These are phyloP conservation scores for Pseudomyrmex dendroicus DNA, from an alignment of 1,140 invertebrate genomes.

Conservation along the genomic window DNA sequence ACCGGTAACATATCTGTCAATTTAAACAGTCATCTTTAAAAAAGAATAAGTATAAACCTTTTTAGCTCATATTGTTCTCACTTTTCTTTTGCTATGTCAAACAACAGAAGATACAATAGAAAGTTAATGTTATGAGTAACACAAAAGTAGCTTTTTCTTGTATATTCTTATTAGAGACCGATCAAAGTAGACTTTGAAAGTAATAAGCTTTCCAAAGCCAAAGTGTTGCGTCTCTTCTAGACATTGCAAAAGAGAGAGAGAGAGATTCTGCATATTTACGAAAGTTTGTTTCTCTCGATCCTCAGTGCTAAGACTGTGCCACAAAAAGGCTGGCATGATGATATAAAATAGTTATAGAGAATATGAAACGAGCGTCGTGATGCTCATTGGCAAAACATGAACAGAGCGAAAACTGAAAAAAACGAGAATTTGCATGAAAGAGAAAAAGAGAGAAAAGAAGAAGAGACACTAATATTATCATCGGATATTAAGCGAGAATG, in stretches of 20 bases:
- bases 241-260: not conserved
- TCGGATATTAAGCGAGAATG: slow-evolving; percentile 25
- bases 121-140: not conserved
- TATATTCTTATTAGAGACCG: slow-evolving; percentile 29
- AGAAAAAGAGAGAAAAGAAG: not conserved
- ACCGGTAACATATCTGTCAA: too few species aligned
- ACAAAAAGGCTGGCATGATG: not conserved
- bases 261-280: not conserved
- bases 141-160: not conserved
- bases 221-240: slow-evolving; percentile 68
- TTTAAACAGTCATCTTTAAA: not conserved
- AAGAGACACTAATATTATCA: slow-evolving; percentile 45
- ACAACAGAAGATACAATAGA: not conserved
- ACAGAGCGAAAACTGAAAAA: not conserved
- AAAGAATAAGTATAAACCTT: not conserved
- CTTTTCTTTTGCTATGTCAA: not conserved
- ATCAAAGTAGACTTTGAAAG: slow-evolving; percentile 26
- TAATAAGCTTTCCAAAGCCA: slow-evolving; percentile 61
- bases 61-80: not conserved
- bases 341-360: slow-evolving; percentile 19
- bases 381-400: slow-evolving; percentile 10
- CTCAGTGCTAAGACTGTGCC: slow-evolving; percentile 12
- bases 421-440: not conserved
- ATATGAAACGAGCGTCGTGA: slow-evolving; percentile 19
- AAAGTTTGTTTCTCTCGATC: slow-evolving; percentile 23